Base-by-base conservation (phyloP, 2,888 invertebrate genomes). In the Acrobeloides nanus region DNA sequence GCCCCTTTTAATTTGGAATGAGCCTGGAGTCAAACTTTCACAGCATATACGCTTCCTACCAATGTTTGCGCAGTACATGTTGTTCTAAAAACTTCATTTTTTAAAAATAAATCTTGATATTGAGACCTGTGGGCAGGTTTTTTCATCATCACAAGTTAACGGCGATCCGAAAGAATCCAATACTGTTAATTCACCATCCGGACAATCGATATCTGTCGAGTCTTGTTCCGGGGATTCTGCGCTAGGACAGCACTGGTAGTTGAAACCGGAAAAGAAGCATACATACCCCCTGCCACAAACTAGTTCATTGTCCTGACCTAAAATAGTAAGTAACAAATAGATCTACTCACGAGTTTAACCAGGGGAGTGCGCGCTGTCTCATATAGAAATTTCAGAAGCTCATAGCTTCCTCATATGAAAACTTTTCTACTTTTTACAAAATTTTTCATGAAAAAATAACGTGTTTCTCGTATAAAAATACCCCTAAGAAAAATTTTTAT, bases 221-320 rank as follows among this genome's bases (percentile, higher is more conserved):
- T 48, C 33, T 8, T 61, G 49, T 17, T 68, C 64, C 4, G 59
- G 48, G 1, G 61, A 58, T n/a, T 62, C 63, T 35, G 59, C 61
- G 12, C 60, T 60, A 7, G 71, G 71, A 29, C 71, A 71, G 45
- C 71, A 71, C 51, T 66, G 64, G 44, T 71, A 71, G 48, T 71
- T 71, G 45, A 68, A 59, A 10, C 71, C 71, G 24, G 71, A 68
- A 52, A 71, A 71, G 50, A 57, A 71, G 44, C 71, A 71, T 8
- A 59, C 57, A 40, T 68, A 64, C n/a, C 60, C 57, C 4, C 53
- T 37, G 0, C 71, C 71, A 46, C 71, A 71, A 5, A 63, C 55
- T 8, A 51, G 39, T 25, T 59, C 51, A 37, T 62, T 62, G 3
- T 62, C 53, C 23, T 61, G 59, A 8, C 66, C 64, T 66, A 18